Base-by-base conservation (phyloP, 2,113 vertebrate genomes). In the Perca fluviatilis region DNA sequence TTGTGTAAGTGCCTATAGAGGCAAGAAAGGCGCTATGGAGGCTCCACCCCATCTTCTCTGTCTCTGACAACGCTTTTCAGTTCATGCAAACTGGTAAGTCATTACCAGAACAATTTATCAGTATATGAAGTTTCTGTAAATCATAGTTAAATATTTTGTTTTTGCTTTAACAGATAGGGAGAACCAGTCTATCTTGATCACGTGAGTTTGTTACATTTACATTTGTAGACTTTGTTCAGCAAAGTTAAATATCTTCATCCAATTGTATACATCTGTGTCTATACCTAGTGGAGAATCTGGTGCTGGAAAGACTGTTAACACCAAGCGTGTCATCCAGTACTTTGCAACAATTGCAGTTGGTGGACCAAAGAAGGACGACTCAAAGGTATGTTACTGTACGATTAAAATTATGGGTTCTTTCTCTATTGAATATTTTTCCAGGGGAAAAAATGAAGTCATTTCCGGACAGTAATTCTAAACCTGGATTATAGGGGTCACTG, bases 231-330 rank as follows among this genome's bases (percentile, higher is more conserved):
- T 40, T 40, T 40, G 36, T 40, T 40, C 2, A 9, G 1, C 36
- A 40, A 40, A 40, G 36, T 40, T 40, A 8, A 2, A 40, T 40
- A 40, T 40, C 36, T 40, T 40, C 1, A 40, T 40, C 7, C 2
- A 40, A 40, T 40, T 1, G 0, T 40, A 40, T 40, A 9, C 36
- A 40, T 40, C 36, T 40, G 7, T 40, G 36, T 40, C 36, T 40
- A 9, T 40, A 40, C 36, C 36, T 9, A 40, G 36, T 9, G 91
- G 91, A 90, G 91, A 93, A 86, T 93, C 91, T 82, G 91, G 91
- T 90, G 91, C 91, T 15, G 91, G 92, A 88, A 93, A 93, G 89
- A 93, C 92, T 89, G 91, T 93, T 30, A 93, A 93, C 91, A 93
- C 91, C 64, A 91, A 93, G 73, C 91, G 91, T 92, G 91, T 93